phyloP scores from a whole-genome alignment of 2,888 invertebrate species.

The Drosophila testacea region DNA sequence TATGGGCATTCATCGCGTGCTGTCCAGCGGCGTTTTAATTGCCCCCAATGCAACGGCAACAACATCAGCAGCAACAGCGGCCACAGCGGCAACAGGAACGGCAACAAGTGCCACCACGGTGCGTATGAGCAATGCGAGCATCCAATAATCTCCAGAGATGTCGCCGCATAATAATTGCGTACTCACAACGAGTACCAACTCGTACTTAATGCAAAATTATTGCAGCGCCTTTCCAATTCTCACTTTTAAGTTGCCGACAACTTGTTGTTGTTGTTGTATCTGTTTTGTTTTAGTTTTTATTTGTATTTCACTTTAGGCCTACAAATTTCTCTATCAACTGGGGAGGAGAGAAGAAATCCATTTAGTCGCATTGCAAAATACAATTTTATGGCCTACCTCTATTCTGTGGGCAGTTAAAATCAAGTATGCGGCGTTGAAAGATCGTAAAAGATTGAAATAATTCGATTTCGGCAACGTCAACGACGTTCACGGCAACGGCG shows the following conservation, averaged over 20 bases:
- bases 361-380: conserved; percentile 53
- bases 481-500: conserved; percentile 45
- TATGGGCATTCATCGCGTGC: conserved; percentile 81
- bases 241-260: conserved; percentile 69
- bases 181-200: conserved; percentile 33
- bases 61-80: conserved; percentile 2
- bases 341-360: conserved; percentile 35
- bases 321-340: conserved; percentile 60
- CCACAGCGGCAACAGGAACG: conserved; percentile 33
- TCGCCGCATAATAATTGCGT: conserved; percentile 77
- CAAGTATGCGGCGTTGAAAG: conserved; percentile 58
- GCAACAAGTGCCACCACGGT: conserved; percentile 49
- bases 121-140: conserved; percentile 74
- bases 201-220: conserved; percentile 81
- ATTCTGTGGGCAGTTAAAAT: conserved; percentile 52
- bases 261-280: conserved; percentile 20
- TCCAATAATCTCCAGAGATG: conserved; percentile 75
- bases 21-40: conserved; percentile 75
- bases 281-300: conserved; percentile 21
- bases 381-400: conserved; percentile 50
- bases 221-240: conserved; percentile 77
- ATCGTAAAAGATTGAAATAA: conserved; percentile 69
- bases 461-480: conserved; percentile 61
- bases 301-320: conserved; percentile 54
- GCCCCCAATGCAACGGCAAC: conserved; percentile 51